Evolutionary conservation across 2,113 vertebrate genomes (phyloP).

Genomic region (Microcebus murinus): DNA sequence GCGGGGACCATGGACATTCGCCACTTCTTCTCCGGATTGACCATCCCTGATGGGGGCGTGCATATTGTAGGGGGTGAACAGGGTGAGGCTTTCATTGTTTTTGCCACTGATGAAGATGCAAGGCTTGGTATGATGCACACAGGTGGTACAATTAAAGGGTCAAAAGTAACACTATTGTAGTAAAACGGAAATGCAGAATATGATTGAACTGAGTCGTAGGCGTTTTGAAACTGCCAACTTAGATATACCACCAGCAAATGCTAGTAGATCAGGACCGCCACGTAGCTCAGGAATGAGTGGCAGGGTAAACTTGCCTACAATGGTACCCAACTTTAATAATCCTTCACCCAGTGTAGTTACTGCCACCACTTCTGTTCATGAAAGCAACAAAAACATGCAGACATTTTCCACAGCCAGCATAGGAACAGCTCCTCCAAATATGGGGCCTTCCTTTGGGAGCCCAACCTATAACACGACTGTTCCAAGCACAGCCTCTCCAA

Average conservation of each 20-base stretch:
- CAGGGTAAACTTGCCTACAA: slow-evolving; percentile 91
- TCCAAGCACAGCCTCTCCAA: slow-evolving; percentile 90
- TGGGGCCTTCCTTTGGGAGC: slow-evolving; percentile 93
- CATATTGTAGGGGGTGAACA: slow-evolving; percentile 99
- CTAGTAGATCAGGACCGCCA: slow-evolving; percentile 90
- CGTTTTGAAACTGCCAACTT: slow-evolving; percentile 95
- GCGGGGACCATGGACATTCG: slow-evolving; percentile 99
- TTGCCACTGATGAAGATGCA: slow-evolving; percentile 99
- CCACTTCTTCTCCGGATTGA: slow-evolving; percentile 99
- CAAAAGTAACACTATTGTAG: slow-evolving; percentile 98
- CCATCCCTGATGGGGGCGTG: slow-evolving; percentile 99
- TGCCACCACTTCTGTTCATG: slow-evolving; percentile 91
- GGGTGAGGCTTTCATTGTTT: slow-evolving; percentile 99
- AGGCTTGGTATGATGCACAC: slow-evolving; percentile 99
- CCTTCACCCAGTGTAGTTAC: slow-evolving; percentile 90
- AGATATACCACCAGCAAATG: slow-evolving; percentile 92
- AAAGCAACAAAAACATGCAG: slow-evolving; percentile 93
- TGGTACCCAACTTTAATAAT: slow-evolving; percentile 93
- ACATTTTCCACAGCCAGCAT: slow-evolving; percentile 90
- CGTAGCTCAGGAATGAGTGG: slow-evolving; percentile 90
- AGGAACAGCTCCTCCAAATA: slow-evolving; percentile 91
- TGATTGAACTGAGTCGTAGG: slow-evolving; percentile 99
- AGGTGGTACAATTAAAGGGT: slow-evolving; percentile 98
- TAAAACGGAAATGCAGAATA: slow-evolving; percentile 99
- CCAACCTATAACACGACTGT: slow-evolving; percentile 93